Evolutionary conservation across 2,797 vertebrate genomes (phyloP).

Genomic region (Spheniscus humboldti): DNA sequence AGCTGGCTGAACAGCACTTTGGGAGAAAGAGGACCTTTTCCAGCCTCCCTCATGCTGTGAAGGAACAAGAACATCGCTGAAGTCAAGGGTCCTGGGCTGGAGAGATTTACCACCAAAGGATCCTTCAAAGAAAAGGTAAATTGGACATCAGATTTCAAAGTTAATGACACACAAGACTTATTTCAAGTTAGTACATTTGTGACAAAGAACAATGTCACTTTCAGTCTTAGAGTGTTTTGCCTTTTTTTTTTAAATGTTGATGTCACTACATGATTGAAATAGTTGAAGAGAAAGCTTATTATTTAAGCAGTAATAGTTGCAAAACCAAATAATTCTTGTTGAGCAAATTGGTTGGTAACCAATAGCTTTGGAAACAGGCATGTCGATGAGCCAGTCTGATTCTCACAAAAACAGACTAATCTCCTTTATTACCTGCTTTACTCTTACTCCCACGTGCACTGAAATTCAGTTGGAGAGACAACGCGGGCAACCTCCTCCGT

Average conservation of each 20-base stretch:
- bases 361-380: neutral
- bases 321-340: neutral
- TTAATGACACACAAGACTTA: neutral
- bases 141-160: slow-evolving; percentile 31
- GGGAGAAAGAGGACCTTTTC: slow-evolving; percentile 90
- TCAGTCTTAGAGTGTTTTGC: neutral
- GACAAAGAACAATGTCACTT: neutral
- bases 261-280: neutral
- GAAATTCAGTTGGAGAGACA: neutral
- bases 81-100: slow-evolving; percentile 90
- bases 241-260: neutral
- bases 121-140: slow-evolving; percentile 76
- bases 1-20: slow-evolving; percentile 97
- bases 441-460: neutral
- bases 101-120: slow-evolving; percentile 83
- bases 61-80: slow-evolving; percentile 96
- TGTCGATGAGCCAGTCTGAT: neutral
- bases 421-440: neutral
- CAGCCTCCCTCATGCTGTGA: slow-evolving; percentile 91
- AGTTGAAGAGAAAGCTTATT: neutral
- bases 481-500: rapidly evolving
- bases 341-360: neutral
- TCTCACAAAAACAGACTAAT: neutral
- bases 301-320: neutral
- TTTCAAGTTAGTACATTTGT: neutral